phyloP scores from a whole-genome alignment of 2,888 invertebrate species.

The Lypha dubia region DNA sequence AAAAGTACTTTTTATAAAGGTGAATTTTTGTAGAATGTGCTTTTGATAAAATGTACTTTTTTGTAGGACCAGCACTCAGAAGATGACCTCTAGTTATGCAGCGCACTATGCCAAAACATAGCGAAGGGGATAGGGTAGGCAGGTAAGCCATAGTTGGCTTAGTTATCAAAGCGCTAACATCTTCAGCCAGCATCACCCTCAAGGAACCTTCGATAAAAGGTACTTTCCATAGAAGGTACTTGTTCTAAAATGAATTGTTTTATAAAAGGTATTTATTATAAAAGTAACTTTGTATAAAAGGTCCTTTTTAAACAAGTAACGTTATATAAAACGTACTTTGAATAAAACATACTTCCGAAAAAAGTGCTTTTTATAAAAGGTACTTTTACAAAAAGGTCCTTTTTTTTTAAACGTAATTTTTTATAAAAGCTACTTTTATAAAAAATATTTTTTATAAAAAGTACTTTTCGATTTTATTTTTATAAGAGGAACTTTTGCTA shows the following conservation, averaged over 20 bases:
- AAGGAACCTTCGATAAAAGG: too few species aligned
- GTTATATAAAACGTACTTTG: background rate
- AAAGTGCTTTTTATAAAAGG: background rate
- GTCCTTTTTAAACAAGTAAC: background rate
- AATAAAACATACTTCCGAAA: too few species aligned
- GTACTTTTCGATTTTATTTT: background rate
- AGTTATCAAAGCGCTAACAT: too few species aligned
- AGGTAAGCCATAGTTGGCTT: too few species aligned
- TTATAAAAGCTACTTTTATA: background rate
- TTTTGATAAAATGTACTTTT: background rate
- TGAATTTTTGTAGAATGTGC: background rate
- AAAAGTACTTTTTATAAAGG: background rate
- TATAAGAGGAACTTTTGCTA: background rate
- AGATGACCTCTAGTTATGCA: too few species aligned
- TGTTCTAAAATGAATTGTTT: too few species aligned
- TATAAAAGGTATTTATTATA: background rate
- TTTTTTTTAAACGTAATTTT: background rate
- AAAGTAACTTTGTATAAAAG: background rate
- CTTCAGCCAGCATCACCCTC: too few species aligned
- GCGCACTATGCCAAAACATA: too few species aligned
- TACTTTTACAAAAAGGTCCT: background rate
- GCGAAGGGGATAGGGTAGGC: too few species aligned
- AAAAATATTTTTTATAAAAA: background rate
- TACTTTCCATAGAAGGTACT: too few species aligned
- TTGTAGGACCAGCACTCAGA: too few species aligned